Base-by-base conservation (phyloP, 2,113 vertebrate genomes). In the Motacilla alba region DNA sequence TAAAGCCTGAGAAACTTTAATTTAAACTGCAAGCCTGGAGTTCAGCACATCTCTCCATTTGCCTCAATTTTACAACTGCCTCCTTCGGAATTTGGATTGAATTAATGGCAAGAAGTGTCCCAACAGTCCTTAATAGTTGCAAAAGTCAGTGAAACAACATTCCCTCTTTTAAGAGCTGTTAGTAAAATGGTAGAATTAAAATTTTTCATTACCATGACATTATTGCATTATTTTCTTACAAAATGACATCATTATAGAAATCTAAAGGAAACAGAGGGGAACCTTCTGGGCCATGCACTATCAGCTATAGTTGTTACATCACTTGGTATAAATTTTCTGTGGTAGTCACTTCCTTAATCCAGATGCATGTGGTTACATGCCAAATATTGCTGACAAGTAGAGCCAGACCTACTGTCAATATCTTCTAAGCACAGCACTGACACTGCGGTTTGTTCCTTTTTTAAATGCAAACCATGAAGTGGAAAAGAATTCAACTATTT, bases 221-320 rank as follows among this genome's bases (percentile, higher is more conserved):
- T 62, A 92, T 13, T 87, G 49, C 35, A 89, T 20, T 72, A 83
- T 93, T 97, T 97, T 92, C 84, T 80, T 22, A 37, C 46, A 87
- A 86, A 93, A 80, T 21, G 22, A 83, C 46, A 60, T 8, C 47
- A 63, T 85, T 60, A 64, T 17, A 95, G 75, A 93, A 95, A 94
- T 56, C 69, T 82, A 81, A 68, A 93, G 95, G 97, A 97, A 96
- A 91, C 56, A 81, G 76, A 91, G 88, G 76, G 72, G 46, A 94
- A 84, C 56, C 46, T 94, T 93, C 93, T 73, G 75, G 52, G 47
- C 91, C 20, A 50, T 21, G 50, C 62, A 52, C n/a, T 80, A 44
- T 79, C 50, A 87, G 69, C 66, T 76, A 87, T 14, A 90, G 91
- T 14, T 96, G 87, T 72, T 73, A 80, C 44, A 83, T 89, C 92